Conservation (phyloP, 2,797 vertebrate species). For the Scolopax rusticola region DNA sequence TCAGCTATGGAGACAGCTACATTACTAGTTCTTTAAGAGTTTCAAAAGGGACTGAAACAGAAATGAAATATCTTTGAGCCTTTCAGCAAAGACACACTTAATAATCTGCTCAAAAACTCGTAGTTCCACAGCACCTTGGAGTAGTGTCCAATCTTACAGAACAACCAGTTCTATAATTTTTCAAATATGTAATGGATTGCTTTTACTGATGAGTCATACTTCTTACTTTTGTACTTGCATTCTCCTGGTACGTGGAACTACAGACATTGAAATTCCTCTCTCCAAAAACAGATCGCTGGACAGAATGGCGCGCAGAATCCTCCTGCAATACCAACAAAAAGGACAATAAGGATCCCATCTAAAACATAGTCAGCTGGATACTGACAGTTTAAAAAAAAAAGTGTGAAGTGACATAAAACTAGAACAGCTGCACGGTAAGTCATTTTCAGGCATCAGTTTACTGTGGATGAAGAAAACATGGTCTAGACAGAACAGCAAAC, state of each 20-base stretch:
- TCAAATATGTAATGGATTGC: not conserved
- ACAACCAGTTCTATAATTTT: not conserved
- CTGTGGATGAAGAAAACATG: constrained; percentile 58
- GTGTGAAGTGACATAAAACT: constrained; percentile 68
- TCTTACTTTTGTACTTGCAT: constrained; percentile 83
- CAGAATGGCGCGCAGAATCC: constrained; percentile 80
- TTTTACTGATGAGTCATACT: constrained; percentile 41
- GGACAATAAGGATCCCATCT: constrained; percentile 71
- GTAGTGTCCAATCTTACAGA: not conserved
- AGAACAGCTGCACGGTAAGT: constrained; percentile 65
- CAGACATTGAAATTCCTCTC: constrained; percentile 94
- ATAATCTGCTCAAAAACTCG: not conserved
- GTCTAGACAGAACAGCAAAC: constrained; percentile 74
- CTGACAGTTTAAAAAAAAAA: constrained; percentile 32
- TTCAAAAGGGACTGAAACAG: not conserved
- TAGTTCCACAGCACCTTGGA: not conserved
- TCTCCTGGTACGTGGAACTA: constrained; percentile 79
- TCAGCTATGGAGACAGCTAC: not conserved
- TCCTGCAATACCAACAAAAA: constrained; percentile 83
- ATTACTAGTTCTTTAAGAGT: not conserved
- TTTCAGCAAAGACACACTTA: not conserved
- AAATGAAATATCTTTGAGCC: not conserved
- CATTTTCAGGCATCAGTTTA: constrained; percentile 54
- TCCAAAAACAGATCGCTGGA: constrained; percentile 92
- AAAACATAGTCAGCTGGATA: constrained; percentile 68